Conservation (phyloP, 2,888 invertebrate genomes). For the Atethmia centrago region DNA sequence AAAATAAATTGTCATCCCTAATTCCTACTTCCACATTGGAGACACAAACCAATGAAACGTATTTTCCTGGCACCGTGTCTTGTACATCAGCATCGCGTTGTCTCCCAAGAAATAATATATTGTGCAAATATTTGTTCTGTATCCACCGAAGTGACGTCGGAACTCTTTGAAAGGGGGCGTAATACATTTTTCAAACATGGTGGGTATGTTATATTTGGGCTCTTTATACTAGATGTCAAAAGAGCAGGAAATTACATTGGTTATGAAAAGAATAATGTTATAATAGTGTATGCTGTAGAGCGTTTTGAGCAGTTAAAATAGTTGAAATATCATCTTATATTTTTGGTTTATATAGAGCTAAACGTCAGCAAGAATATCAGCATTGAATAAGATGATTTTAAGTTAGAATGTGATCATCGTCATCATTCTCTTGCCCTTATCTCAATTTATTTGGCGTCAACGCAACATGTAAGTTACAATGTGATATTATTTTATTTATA, state of each 20-base stretch:
- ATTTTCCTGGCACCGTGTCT: constrained; percentile 33
- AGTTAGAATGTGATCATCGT: not conserved
- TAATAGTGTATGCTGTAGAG: not conserved
- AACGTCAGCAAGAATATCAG: not conserved
- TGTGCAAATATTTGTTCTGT: constrained; percentile 58
- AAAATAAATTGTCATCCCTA: not conserved
- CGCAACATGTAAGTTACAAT: not conserved
- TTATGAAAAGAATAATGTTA: constrained; percentile 1
- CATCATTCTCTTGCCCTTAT: not conserved
- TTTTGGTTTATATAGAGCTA: not conserved
- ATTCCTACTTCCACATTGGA: constrained; percentile 10
- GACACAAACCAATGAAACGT: constrained; percentile 41
- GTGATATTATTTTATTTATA: not conserved
- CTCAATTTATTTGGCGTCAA: not conserved
- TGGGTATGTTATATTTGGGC: constrained; percentile 7
- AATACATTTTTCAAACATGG: constrained; percentile 40
- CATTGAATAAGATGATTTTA: not conserved
- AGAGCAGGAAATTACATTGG: constrained; percentile 13
- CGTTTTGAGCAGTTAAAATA: not conserved
- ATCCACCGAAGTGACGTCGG: constrained; percentile 29
- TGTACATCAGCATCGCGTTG: constrained; percentile 34
- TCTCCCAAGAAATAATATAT: constrained; percentile 55
- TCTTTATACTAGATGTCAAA: constrained; percentile 15
- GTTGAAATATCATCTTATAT: not conserved
- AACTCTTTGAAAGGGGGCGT: constrained; percentile 30